Evolutionary conservation across 2,888 invertebrate genomes (phyloP).

Genomic region (Eumerus sabulonum): DNA sequence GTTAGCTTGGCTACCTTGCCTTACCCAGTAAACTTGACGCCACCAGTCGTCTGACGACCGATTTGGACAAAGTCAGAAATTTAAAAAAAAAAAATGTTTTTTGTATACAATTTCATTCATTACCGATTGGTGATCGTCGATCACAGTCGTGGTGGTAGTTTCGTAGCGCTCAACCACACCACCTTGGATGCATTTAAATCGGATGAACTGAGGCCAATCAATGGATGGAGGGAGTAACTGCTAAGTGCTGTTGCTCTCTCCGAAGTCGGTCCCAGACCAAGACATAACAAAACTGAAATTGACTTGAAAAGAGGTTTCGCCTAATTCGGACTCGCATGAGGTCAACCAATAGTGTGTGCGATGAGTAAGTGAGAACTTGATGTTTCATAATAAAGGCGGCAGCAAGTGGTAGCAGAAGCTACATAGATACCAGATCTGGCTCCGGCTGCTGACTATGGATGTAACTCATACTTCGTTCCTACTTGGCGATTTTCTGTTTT

Average conservation of each 20-base stretch:
- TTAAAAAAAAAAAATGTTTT: no score
- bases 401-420: no score
- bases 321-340: constrained; percentile 62
- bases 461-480: constrained; percentile 11
- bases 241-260: not conserved
- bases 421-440: no score
- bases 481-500: constrained; percentile 5
- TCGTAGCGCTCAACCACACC: constrained; percentile 24
- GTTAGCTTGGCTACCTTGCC: constrained; percentile 56
- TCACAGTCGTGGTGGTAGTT: not conserved
- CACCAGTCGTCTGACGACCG: constrained; percentile 64
- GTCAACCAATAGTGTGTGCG: constrained; percentile 60
- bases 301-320: constrained; percentile 64
- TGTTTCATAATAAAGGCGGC: constrained; percentile 57
- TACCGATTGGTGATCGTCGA: constrained; percentile 22
- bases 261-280: constrained; percentile 27
- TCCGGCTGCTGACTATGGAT: no score
- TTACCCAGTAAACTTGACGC: constrained; percentile 67
- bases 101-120: constrained; percentile 65
- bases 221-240: constrained; percentile 3
- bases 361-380: constrained; percentile 67
- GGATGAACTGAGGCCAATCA: constrained; percentile 29
- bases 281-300: constrained; percentile 62
- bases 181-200: constrained; percentile 65
- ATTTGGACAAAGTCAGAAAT: constrained; percentile 67